phyloP scores from a whole-genome alignment of 2,888 invertebrate species.

The Thelaira solivaga region DNA sequence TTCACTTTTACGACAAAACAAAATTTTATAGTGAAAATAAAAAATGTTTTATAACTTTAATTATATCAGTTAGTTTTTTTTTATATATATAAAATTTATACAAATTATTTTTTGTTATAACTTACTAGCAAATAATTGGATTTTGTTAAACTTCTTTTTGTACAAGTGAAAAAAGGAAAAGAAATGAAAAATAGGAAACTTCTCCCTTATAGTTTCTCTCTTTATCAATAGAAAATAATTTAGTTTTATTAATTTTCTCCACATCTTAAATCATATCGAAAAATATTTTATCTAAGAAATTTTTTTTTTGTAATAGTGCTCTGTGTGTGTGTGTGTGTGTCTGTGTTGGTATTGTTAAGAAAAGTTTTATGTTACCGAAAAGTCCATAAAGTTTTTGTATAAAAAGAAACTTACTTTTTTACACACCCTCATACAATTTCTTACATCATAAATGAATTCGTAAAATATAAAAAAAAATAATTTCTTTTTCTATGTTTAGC shows the following conservation, averaged over 20 bases:
- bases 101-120: too few species aligned
- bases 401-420: not conserved
- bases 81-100: too few species aligned
- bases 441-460: slow-evolving; percentile 28
- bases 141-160: not conserved
- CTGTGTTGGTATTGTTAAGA: slow-evolving; percentile 14
- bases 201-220: slow-evolving; percentile 5
- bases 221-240: slow-evolving; percentile 19
- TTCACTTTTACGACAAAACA: too few species aligned
- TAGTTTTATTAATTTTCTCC: slow-evolving; percentile 2
- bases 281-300: slow-evolving; percentile 17
- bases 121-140: too few species aligned
- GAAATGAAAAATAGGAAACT: not conserved
- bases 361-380: slow-evolving; percentile 13
- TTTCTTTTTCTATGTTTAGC: slow-evolving; percentile 8
- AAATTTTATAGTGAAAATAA: too few species aligned
- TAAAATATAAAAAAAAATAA: slow-evolving; percentile 20
- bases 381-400: not conserved
- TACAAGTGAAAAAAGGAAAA: too few species aligned
- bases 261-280: slow-evolving; percentile 19
- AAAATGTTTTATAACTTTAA: too few species aligned
- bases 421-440: slow-evolving; percentile 25
- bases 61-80: too few species aligned
- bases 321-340: too few species aligned
- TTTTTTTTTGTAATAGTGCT: slow-evolving; percentile 15